phyloP scores from a whole-genome alignment of 2,797 vertebrate species.

The Poecile montanus region DNA sequence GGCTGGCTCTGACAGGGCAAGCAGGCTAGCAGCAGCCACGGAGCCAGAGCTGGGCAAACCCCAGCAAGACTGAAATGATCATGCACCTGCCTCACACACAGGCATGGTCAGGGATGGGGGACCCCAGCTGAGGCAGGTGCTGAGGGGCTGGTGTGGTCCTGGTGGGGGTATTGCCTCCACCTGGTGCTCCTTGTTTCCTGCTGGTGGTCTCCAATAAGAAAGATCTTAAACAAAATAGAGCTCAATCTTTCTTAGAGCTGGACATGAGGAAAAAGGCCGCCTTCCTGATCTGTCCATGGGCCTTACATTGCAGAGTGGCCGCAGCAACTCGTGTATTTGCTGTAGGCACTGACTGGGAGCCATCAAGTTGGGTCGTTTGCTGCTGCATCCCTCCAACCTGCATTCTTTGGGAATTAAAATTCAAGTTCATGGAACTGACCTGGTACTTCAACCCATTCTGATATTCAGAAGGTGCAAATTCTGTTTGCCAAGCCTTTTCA shows the following conservation, averaged over 20 bases:
- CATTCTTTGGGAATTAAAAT: background rate
- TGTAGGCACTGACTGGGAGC: rapidly evolving
- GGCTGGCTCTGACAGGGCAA: background rate
- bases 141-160: background rate
- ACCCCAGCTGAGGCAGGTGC: background rate
- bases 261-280: background rate
- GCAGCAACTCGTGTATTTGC: background rate
- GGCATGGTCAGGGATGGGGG: rapidly evolving
- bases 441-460: background rate
- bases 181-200: background rate
- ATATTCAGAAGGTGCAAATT: background rate
- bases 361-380: rapidly evolving
- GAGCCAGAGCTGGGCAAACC: background rate
- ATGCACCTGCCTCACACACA: rapidly evolving
- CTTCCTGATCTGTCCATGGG: background rate
- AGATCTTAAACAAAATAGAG: background rate
- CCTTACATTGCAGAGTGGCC: background rate
- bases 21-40: rapidly evolving
- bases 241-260: background rate
- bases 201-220: background rate
- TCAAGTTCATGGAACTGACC: background rate
- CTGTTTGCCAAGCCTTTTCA: background rate
- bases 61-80: background rate
- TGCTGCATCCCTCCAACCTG: background rate
- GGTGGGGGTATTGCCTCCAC: background rate